These are phyloP conservation scores for Cinclus cinclus DNA, from an alignment of 2,113 vertebrate species.

Conservation along the genomic window DNA sequence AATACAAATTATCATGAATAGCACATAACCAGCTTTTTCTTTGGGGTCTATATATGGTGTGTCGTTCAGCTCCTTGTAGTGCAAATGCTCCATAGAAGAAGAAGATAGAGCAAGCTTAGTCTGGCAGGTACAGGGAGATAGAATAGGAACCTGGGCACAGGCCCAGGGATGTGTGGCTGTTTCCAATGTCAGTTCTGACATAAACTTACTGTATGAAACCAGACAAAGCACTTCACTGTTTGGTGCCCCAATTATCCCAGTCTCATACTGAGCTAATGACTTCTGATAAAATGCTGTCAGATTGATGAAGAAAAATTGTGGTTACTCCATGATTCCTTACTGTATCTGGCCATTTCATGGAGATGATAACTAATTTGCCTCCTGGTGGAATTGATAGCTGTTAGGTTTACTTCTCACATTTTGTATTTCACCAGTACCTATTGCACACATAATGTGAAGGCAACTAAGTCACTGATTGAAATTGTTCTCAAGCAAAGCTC, in stretches of 20 bases:
- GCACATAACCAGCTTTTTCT: neutral
- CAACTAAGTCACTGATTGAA: neutral
- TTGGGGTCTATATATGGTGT: neutral
- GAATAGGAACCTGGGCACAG: neutral
- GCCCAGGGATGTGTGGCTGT: neutral
- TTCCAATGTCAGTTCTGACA: neutral
- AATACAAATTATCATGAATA: constrained; percentile 18
- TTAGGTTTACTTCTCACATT: neutral
- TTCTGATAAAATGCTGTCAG: neutral
- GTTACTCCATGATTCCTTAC: neutral
- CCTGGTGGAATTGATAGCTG: neutral
- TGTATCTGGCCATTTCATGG: neutral
- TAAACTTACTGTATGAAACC: neutral
- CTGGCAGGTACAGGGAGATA: neutral
- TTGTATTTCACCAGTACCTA: neutral
- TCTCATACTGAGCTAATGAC: neutral
- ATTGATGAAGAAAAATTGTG: neutral
- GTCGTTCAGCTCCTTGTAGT: neutral
- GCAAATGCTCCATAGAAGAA: neutral
- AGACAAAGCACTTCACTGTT: neutral
- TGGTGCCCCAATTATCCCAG: neutral
- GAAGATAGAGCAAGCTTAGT: neutral
- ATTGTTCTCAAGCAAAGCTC: constrained; percentile 10
- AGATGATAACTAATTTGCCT: neutral
- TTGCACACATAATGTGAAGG: neutral